Evolutionary conservation across 30 jellyfish, hydroid and myxozoan species (phyloP), one percentile per base, ranked within the genome.

Genomic region (Mastigias papua): DNA sequence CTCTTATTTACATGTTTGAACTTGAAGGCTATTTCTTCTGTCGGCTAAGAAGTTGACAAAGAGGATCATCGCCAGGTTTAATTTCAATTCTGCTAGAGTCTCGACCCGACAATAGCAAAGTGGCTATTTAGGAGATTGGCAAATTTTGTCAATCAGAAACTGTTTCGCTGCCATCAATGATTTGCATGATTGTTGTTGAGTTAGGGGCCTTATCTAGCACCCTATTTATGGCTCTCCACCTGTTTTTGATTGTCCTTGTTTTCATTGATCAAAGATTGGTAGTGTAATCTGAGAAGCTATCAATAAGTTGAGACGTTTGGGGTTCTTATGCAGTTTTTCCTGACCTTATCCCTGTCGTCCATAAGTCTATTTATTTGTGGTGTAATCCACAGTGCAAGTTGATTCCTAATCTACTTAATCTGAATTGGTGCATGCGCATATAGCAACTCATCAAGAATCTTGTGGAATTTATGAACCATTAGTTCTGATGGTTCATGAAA

Each of bases 311-410:
- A 30, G 34, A 68, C 83, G 28, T 26, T 54, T 68, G 13, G 79
- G 28, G 34, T 32, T 33, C 34, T 37, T 32, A 23, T 67, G 15
- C 68, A 30, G 32, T 30, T 68, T 29, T 71, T 71, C 83, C 34
- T 71, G 34, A 68, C 83, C 34, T 67, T 68, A 71, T 71, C 83
- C 65, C 83, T 71, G 68, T 71, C 83, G 32, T 71, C 34, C 83
- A 71, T 71, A 30, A 71, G 83, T 28, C 34, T 71, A 13, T 68
- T 71, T 13, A 71, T 71, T 51, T 71, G 68, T 71, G 83, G 83
- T 67, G 69, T 71, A 15, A 71, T 46, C 13, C 60, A 16, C 8
- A 6, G 8, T 46, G 8, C 16, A 6, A 46, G 60, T 46, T 46
- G 16, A 46, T 46, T 46, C 16, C 60, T 16, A 46, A 46, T 46